Conservation (phyloP, 2,113 vertebrate species). For the Tetrao urogallus region DNA sequence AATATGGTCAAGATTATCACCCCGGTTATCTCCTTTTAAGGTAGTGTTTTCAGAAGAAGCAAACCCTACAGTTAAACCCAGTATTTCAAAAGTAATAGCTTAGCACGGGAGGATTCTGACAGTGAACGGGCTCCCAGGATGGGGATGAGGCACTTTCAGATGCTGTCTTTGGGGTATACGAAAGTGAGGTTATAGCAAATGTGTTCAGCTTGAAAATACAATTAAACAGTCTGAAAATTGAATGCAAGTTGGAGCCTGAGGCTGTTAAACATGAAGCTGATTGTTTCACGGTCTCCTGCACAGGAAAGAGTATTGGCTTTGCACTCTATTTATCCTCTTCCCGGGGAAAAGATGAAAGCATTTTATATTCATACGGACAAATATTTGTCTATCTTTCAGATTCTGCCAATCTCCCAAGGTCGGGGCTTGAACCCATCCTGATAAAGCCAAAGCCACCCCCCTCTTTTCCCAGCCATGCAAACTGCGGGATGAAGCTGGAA, state of each 20-base stretch:
- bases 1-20: not conserved
- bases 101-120: not conserved
- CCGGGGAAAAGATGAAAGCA: conserved; percentile 49
- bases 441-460: not conserved
- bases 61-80: not conserved
- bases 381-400: conserved; percentile 75
- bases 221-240: conserved; percentile 55
- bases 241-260: conserved; percentile 29
- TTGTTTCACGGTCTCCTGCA: conserved; percentile 57
- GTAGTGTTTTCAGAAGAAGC: not conserved
- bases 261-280: conserved; percentile 46
- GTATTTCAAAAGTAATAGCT: not conserved
- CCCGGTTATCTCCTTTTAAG: conserved; percentile 40
- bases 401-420: conserved; percentile 77
- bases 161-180: not conserved
- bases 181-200: not conserved
- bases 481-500: conserved; percentile 85
- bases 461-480: conserved; percentile 77
- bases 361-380: conserved; percentile 10
- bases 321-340: conserved; percentile 33
- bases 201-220: conserved; percentile 42
- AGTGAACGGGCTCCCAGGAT: not conserved
- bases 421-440: conserved; percentile 66
- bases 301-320: conserved; percentile 52
- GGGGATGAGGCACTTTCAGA: not conserved